Evolutionary conservation across 1,140 invertebrate genomes (phyloP).

Genomic region (Vanessa atalanta): DNA sequence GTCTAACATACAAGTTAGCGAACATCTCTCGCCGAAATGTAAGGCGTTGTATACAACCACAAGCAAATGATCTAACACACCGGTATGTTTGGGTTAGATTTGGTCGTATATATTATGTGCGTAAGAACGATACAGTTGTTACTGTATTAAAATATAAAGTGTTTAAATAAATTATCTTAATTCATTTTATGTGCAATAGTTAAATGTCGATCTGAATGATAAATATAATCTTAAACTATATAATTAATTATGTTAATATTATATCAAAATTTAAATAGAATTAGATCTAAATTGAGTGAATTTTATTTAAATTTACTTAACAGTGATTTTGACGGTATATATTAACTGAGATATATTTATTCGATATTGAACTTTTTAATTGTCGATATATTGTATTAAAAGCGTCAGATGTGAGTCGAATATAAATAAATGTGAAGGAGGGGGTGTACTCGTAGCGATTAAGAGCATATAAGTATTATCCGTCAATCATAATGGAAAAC

Average conservation of each 20-base stretch:
- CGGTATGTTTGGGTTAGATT: background rate
- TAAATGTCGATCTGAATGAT: background rate
- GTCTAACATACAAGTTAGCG: background rate
- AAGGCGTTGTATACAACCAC: background rate
- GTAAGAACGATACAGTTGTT: background rate
- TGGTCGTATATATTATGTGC: background rate
- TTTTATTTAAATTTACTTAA: too few species aligned
- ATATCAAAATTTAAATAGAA: too few species aligned
- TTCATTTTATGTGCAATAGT: background rate
- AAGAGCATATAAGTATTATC: too few species aligned
- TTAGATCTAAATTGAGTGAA: too few species aligned
- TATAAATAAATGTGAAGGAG: too few species aligned
- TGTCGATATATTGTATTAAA: too few species aligned
- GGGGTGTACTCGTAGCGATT: too few species aligned
- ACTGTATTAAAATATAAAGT: background rate
- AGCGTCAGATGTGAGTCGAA: too few species aligned
- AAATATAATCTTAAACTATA: background rate
- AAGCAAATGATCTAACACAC: background rate
- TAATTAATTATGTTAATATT: background rate
- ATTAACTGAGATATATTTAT: too few species aligned
- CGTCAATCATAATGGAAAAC: too few species aligned
- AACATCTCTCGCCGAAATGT: background rate
- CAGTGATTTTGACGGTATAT: too few species aligned
- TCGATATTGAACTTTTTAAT: too few species aligned
- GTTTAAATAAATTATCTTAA: background rate